A percentile compares a stretch with the other conserved stretches of the same genome.
These are phyloP conservation scores for Ctenoplectra terminalis DNA, from an alignment of 1,140 invertebrate genomes.

Conservation along the genomic window DNA sequence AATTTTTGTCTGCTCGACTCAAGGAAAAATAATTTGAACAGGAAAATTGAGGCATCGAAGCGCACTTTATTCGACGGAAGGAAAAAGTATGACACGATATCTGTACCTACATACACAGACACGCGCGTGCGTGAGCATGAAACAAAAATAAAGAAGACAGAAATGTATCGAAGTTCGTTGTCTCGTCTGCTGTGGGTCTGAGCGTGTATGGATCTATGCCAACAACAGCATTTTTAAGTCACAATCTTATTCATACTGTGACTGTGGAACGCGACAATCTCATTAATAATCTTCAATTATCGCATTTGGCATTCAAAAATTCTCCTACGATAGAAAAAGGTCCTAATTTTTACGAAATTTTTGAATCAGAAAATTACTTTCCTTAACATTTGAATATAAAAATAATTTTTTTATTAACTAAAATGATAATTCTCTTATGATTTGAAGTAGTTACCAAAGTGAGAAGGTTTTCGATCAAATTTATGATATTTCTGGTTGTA, in stretches of 20 bases:
- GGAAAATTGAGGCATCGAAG: background rate
- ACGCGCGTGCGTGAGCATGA: background rate
- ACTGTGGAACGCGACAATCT: background rate
- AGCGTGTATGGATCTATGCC: constrained; percentile 56
- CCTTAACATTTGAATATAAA: too few species aligned
- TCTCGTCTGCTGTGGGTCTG: constrained; percentile 50
- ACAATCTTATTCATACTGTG: background rate
- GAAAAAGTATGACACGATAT: background rate
- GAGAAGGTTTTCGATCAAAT: too few species aligned
- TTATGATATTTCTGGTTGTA: too few species aligned
- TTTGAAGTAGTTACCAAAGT: too few species aligned
- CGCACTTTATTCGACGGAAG: background rate
- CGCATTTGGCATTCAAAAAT: background rate
- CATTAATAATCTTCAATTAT: background rate
- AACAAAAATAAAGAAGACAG: constrained; percentile 56
- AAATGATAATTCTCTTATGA: too few species aligned
- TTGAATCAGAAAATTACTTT: background rate
- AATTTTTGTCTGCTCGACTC: too few species aligned
- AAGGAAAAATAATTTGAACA: too few species aligned
- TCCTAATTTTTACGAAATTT: background rate
- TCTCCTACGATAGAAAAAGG: too few species aligned
- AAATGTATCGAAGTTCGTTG: constrained; percentile 61
- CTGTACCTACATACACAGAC: too few species aligned
- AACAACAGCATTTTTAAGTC: constrained; percentile 41
- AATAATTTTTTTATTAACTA: too few species aligned